Base-by-base conservation (phyloP, 1,140 invertebrate species). In the Nebria ingens region DNA sequence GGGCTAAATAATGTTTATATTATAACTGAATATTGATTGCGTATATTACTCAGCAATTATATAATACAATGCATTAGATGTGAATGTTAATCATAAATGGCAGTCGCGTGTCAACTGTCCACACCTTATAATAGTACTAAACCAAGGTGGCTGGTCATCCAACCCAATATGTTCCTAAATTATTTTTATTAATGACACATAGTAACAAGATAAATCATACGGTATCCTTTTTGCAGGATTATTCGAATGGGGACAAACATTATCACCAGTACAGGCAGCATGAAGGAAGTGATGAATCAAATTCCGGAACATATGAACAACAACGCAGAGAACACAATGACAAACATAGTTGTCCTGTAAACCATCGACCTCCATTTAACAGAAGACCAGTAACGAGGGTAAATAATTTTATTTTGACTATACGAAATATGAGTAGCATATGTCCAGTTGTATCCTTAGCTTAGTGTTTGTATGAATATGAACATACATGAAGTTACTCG, bases 341-440 rank as follows among this genome's bases (percentile, higher is more conserved):
- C 23, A 58, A 64, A 20, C 63, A 59, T 51, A 55, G 59, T 1
- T 69, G 67, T 59, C 56, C 65, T 6, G 64, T 63, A 52, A 34
- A 58, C 6, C 63, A 66, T 54, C 53, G 67, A 42, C 64, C 67
- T 25, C 68, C 68, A 11, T 71, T 70, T 56, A 57, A 61, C 45
- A 56, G 68, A 45, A 58, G 69, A 20, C 68, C 68, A 42, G 68
- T 70, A 19, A 70, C 69, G 6, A 64, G 68, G 56, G 68, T 70
- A 64, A 60, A 49, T 49, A 11, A 49, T 17, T 51, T 20, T 20
- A 20, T 21, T 20, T 21, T 20, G 19, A 51, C 9, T 6, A 51
- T 20, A 2, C 2, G 2, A 20, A 19, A 19, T 51, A 13, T 49
- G 42, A 49, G 6, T 17, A 11, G 17, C 6, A 6, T 49, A 11